These are phyloP conservation scores for Carassius carassius DNA, from an alignment of 2,113 vertebrate genomes.

Conservation along the genomic window DNA sequence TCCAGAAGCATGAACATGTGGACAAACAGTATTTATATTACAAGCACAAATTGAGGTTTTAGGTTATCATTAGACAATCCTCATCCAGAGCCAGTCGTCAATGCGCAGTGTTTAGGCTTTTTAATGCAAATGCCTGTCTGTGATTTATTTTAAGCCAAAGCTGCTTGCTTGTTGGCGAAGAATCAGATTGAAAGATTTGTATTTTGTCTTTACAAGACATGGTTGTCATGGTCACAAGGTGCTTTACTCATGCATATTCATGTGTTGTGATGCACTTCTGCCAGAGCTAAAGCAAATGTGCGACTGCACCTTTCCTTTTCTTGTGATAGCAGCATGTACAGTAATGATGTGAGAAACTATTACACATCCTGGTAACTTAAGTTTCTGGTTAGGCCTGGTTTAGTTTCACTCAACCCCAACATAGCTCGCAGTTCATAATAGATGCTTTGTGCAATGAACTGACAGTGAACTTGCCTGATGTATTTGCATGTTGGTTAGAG, in stretches of 20 bases:
- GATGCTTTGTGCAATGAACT: not conserved
- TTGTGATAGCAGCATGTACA: slow-evolving; percentile 14
- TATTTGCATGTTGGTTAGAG: not conserved
- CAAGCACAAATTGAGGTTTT: not conserved
- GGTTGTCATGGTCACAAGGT: slow-evolving; percentile 40
- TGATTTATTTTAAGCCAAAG: not conserved
- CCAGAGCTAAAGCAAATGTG: slow-evolving; percentile 28
- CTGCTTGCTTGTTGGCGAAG: not conserved
- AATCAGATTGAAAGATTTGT: not conserved
- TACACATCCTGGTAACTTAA: slow-evolving; percentile 16
- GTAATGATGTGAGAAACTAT: slow-evolving; percentile 16
- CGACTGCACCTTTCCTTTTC: slow-evolving; percentile 43
- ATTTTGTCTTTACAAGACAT: slow-evolving; percentile 16
- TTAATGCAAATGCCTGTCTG: not conserved
- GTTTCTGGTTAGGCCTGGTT: slow-evolving; percentile 12
- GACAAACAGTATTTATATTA: not conserved
- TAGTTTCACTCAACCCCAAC: not conserved
- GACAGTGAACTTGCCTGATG: slow-evolving; percentile 23
- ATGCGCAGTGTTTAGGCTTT: not conserved
- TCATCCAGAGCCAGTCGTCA: not conserved
- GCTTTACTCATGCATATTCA: slow-evolving; percentile 35
- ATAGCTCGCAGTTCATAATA: not conserved
- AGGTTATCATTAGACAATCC: not conserved
- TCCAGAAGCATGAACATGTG: not conserved
- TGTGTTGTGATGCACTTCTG: slow-evolving; percentile 31